Evolutionary conservation across 2,797 vertebrate species (phyloP).

Genomic region (Propithecus perrieri): DNA sequence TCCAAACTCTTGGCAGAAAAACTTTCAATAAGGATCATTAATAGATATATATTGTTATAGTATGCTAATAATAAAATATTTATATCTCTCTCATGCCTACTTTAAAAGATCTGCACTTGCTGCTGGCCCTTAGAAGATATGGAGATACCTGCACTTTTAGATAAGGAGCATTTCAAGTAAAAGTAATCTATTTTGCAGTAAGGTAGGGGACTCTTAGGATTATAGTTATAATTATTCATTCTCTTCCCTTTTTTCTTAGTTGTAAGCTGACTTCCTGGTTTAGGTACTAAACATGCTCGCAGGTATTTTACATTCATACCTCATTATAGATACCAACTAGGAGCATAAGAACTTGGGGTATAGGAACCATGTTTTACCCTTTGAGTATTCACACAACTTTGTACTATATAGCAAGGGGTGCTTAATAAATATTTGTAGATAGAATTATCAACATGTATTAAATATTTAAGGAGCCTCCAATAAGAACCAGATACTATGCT

Average conservation of each 20-base stretch:
- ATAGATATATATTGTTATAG: not conserved
- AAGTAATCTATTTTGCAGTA: not conserved
- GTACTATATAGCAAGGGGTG: not conserved
- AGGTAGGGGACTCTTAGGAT: not conserved
- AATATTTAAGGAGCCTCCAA: not conserved
- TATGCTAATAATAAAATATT: constrained; percentile 6
- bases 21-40: not conserved
- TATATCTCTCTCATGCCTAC: not conserved
- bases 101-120: not conserved
- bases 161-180: constrained; percentile 14
- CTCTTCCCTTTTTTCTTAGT: not conserved
- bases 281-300: not conserved
- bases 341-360: not conserved
- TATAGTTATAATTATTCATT: not conserved
- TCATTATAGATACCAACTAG: not conserved
- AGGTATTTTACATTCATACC: not conserved
- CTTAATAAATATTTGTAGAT: constrained; percentile 29
- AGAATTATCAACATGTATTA: not conserved
- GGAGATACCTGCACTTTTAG: not conserved
- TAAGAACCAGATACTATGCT: not conserved
- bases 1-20: constrained; percentile 40
- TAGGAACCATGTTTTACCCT: not conserved
- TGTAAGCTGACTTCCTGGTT: constrained; percentile 13
- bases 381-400: not conserved
- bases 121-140: not conserved